Percentiles rank a stretch among this genome's conserved stretches.
Conservation (phyloP, 1,140 invertebrate genomes). For the Solen grandis region DNA sequence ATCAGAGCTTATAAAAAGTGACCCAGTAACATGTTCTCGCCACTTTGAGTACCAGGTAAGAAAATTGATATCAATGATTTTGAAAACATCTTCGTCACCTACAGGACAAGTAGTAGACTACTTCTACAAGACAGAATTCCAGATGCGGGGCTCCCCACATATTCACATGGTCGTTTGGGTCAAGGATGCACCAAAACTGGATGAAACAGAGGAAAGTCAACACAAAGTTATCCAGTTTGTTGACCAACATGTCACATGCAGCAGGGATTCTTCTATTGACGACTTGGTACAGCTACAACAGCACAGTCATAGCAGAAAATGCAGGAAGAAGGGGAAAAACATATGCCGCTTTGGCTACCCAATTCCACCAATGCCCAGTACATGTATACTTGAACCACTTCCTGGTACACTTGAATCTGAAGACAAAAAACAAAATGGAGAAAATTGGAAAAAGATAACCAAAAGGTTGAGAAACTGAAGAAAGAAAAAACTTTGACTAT, state of each 20-base stretch:
- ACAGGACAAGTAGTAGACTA: constrained; percentile 67
- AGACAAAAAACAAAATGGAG: constrained; percentile 5
- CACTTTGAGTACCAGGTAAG: constrained; percentile 51
- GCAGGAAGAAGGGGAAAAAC: constrained; percentile 12
- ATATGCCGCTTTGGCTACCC: constrained; percentile 28
- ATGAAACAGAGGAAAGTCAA: constrained; percentile 21
- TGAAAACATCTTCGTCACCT: constrained; percentile 4
- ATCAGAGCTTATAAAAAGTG: constrained; percentile 38
- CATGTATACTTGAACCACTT: neutral
- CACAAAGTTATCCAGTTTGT: constrained; percentile 48
- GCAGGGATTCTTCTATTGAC: neutral
- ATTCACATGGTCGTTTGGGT: constrained; percentile 80
- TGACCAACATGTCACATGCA: constrained; percentile 51
- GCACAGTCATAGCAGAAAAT: constrained; percentile 57
- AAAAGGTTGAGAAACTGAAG: neutral
- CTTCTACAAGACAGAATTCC: constrained; percentile 29
- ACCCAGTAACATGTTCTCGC: constrained; percentile 60
- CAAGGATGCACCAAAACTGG: constrained; percentile 71
- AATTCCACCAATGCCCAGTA: neutral
- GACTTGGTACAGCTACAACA: constrained; percentile 46
- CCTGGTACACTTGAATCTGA: neutral
- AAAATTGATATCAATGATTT: constrained; percentile 38
- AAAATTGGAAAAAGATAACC: neutral
- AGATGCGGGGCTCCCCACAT: constrained; percentile 73
- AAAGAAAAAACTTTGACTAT: neutral